phyloP scores from a whole-genome alignment of 2,797 vertebrate genomes.

The Acanthurus leucopareius region DNA sequence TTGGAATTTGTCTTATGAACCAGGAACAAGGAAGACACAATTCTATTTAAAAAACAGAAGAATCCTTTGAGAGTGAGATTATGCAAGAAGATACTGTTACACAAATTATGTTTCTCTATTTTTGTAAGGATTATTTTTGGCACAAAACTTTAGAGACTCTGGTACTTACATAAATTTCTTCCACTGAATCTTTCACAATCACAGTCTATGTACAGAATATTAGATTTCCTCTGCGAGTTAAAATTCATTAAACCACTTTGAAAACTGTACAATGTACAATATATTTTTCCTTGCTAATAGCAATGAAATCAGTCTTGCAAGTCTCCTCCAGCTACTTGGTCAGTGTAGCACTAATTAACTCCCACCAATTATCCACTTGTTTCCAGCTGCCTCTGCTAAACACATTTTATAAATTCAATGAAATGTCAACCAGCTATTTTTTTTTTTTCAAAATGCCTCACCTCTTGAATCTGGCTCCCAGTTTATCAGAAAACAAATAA shows the following conservation, averaged over 20 bases:
- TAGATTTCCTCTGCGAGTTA: conserved; percentile 6
- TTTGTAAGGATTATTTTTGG: neutral
- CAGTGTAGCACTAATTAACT: conserved; percentile 13
- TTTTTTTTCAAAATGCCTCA: conserved; percentile 45
- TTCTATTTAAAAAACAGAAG: neutral
- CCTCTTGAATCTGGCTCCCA: conserved; percentile 39
- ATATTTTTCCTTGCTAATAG: neutral
- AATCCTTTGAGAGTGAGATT: neutral
- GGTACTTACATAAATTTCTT: neutral
- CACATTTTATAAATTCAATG: neutral
- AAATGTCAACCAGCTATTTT: neutral
- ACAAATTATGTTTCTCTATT: neutral
- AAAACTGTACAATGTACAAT: neutral
- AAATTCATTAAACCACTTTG: neutral
- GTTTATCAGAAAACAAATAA: neutral
- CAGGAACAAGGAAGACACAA: conserved; percentile 72
- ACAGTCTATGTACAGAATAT: neutral
- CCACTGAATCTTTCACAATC: neutral
- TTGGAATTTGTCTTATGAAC: conserved; percentile 59
- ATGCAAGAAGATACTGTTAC: neutral
- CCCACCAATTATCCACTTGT: conserved; percentile 25
- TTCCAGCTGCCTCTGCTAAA: conserved; percentile 17
- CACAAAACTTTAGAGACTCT: neutral
- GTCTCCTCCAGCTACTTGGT: neutral
- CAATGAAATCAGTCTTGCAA: neutral